Evolutionary conservation across 2,113 vertebrate genomes (phyloP).

Genomic region (Furnarius figulus): DNA sequence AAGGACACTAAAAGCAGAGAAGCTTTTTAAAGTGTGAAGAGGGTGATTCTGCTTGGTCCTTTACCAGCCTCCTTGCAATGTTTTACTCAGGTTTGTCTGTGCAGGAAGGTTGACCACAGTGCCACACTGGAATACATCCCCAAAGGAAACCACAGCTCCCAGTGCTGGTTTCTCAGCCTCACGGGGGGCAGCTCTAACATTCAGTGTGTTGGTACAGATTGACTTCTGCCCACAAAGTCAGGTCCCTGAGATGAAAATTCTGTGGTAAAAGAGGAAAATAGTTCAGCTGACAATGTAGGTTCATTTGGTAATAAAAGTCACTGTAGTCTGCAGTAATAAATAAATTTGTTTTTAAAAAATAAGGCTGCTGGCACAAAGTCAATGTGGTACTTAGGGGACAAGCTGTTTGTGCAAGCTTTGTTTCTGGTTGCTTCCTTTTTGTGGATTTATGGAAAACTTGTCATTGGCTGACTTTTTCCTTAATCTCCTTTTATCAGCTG

Average conservation of each 20-base stretch:
- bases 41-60: not conserved
- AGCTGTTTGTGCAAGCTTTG: not conserved
- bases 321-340: not conserved
- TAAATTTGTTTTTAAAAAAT: not conserved
- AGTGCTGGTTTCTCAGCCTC: not conserved
- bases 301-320: not conserved
- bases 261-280: not conserved
- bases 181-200: not conserved
- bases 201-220: not conserved
- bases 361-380: not conserved
- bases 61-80: not conserved
- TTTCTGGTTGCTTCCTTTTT: not conserved
- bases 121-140: not conserved
- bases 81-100: not conserved
- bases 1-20: not conserved
- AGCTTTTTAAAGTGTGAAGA: not conserved
- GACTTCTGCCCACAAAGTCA: not conserved
- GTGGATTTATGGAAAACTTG: not conserved
- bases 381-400: not conserved
- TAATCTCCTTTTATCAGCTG: not conserved
- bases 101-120: not conserved
- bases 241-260: not conserved
- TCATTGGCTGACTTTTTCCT: not conserved
- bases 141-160: not conserved
- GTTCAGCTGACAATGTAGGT: not conserved